A percentile compares a stretch with the other conserved stretches of the same genome.
Conservation (phyloP, 1,140 invertebrate species). For the Drosophila kurseongensis region DNA sequence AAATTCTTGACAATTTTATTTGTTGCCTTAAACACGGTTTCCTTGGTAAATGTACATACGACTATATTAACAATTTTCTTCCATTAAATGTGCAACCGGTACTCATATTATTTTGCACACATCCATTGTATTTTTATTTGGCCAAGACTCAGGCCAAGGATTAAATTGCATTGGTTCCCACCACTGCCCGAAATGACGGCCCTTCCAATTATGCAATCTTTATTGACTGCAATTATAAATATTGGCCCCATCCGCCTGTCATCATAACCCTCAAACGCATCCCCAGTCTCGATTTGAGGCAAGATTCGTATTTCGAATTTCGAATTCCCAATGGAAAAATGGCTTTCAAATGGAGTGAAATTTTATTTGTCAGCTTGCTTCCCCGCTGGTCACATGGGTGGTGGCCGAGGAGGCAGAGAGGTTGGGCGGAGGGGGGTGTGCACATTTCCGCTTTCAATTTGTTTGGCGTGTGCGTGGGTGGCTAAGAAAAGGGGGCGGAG, state of each 20-base stretch:
- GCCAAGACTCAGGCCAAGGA: not conserved
- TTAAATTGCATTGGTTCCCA: conserved; percentile 2
- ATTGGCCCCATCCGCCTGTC: conserved; percentile 31
- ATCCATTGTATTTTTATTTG: not conserved
- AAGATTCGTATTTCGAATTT: conserved; percentile 33
- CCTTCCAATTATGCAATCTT: conserved; percentile 25
- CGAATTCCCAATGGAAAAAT: conserved; percentile 41
- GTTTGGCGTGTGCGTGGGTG: conserved; percentile 31
- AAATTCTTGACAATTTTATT: not conserved
- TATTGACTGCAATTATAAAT: conserved; percentile 46
- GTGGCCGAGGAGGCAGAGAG: too few relatives aligned
- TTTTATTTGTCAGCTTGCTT: conserved; percentile 48
- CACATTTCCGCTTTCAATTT: conserved; percentile 53
- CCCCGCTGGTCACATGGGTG: not conserved
- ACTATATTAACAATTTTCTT: not conserved
- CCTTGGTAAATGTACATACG: not conserved
- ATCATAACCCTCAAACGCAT: conserved; percentile 27
- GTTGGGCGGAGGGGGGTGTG: not conserved
- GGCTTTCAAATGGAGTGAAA: conserved; percentile 45
- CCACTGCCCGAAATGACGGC: not conserved
- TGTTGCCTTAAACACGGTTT: not conserved
- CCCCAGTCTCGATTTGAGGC: conserved; percentile 11
- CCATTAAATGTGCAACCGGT: too few relatives aligned
- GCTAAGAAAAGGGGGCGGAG: not conserved
- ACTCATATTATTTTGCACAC: not conserved